Conservation (phyloP, 2,113 vertebrate species). For the Epinephelus moara region DNA sequence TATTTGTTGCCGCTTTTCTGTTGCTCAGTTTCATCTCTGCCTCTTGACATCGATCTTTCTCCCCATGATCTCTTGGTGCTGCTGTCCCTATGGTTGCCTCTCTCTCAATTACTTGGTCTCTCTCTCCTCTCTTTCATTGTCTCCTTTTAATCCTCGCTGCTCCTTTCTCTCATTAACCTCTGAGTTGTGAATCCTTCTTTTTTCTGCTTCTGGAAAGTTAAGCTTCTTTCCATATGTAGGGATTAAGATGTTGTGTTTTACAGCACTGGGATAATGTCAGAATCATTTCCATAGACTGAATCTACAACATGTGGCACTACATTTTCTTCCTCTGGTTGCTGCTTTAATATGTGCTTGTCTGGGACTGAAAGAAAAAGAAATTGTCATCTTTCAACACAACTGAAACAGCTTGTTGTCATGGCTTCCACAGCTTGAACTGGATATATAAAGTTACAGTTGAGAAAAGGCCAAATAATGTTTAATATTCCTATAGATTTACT, state of each 20-base stretch:
- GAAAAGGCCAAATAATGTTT: neutral
- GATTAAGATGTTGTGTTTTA: slow-evolving; percentile 43
- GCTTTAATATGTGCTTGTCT: slow-evolving; percentile 9
- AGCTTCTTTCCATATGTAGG: slow-evolving; percentile 39
- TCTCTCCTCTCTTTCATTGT: slow-evolving; percentile 7
- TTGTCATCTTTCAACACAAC: neutral
- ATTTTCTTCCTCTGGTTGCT: neutral
- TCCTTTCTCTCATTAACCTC: slow-evolving; percentile 53
- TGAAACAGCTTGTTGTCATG: neutral
- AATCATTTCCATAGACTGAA: slow-evolving; percentile 24
- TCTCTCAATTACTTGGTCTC: slow-evolving; percentile 42
- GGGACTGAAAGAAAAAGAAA: neutral
- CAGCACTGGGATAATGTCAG: slow-evolving; percentile 3
- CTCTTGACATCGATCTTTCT: slow-evolving; percentile 54
- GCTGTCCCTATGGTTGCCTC: slow-evolving; percentile 32
- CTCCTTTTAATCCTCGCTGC: slow-evolving; percentile 50
- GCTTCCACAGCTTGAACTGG: neutral
- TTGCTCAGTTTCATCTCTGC: slow-evolving; percentile 50
- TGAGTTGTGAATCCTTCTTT: slow-evolving; percentile 24
- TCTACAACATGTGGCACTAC: neutral
- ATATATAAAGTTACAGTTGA: neutral
- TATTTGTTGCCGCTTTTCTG: slow-evolving; percentile 37
- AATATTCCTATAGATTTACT: neutral
- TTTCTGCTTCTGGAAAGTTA: slow-evolving; percentile 45
- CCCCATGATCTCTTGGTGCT: slow-evolving; percentile 33